Evolutionary conservation across 2,888 invertebrate genomes (phyloP).

Genomic region (Dromius quadrimaculatus): DNA sequence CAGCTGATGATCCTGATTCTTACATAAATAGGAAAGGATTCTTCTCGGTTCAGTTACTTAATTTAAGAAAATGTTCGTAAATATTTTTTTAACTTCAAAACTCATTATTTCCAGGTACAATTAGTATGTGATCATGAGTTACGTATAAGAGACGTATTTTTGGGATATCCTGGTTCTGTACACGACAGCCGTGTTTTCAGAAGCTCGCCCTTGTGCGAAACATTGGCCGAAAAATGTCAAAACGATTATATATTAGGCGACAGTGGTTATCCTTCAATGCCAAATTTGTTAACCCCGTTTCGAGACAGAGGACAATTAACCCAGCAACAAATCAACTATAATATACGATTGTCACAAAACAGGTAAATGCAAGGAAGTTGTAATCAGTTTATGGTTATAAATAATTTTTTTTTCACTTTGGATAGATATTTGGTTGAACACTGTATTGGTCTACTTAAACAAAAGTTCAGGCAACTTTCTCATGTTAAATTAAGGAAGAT

Average conservation of each 20-base stretch:
- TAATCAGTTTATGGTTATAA: too few relatives aligned
- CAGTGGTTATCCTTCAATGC: too few relatives aligned
- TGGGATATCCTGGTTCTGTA: slow-evolving; percentile 54
- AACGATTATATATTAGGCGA: too few relatives aligned
- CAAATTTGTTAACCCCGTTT: too few relatives aligned
- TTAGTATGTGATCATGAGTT: slow-evolving; percentile 48
- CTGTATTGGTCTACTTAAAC: slow-evolving; percentile 2
- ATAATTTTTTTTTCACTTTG: too few relatives aligned
- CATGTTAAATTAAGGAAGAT: slow-evolving; percentile 10
- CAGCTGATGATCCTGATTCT: too few relatives aligned
- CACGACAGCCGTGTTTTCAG: too few relatives aligned
- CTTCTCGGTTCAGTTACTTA: slow-evolving; percentile 42
- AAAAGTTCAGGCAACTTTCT: slow-evolving; percentile 3
- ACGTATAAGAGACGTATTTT: slow-evolving; percentile 44
- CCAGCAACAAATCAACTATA: too few relatives aligned
- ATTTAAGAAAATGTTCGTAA: neutral
- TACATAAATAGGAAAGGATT: slow-evolving; percentile 54
- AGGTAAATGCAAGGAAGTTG: too few relatives aligned
- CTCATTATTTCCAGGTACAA: slow-evolving; percentile 51
- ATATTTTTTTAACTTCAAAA: neutral
- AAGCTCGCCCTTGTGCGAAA: slow-evolving; percentile 52
- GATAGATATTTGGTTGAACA: slow-evolving; percentile 23
- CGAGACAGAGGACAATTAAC: too few relatives aligned
- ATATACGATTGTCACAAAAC: too few relatives aligned
- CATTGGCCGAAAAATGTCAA: too few relatives aligned